Evolutionary conservation across 1,140 invertebrate genomes (phyloP).

Genomic region (Dysdera silvatica): DNA sequence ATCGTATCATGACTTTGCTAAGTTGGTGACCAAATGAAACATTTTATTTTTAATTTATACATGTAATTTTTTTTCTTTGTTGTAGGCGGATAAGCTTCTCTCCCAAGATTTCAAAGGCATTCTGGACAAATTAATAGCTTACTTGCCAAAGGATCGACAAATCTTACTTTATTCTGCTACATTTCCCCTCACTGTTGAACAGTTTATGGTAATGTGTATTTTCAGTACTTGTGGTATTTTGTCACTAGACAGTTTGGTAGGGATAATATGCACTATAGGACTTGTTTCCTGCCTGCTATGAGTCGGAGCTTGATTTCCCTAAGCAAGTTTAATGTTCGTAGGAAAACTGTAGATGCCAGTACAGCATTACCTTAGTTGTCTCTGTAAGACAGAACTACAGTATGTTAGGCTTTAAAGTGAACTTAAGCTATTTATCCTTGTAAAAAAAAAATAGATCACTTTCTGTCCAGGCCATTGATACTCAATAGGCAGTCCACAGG

Average conservation of each 20-base stretch:
- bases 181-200: slow-evolving; percentile 97
- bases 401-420: no score
- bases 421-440: no score
- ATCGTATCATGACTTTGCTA: no score
- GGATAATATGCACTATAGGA: neutral
- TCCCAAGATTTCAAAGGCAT: slow-evolving; percentile 99
- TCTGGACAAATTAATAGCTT: slow-evolving; percentile 90
- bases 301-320: neutral
- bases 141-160: slow-evolving; percentile 89
- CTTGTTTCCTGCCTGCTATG: neutral
- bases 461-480: no score
- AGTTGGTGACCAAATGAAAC: no score
- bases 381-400: no score
- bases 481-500: no score
- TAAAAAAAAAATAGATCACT: no score
- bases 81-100: slow-evolving; percentile 87
- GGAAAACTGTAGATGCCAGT: no score
- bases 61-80: slow-evolving; percentile 32
- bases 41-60: no score
- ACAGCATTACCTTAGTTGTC: no score
- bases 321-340: neutral
- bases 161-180: slow-evolving; percentile 98
- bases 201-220: slow-evolving; percentile 72
- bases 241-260: neutral
- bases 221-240: slow-evolving; percentile 24